These are phyloP conservation scores for Psilopsiagon aymara DNA, from an alignment of 2,113 vertebrate genomes.

Conservation along the genomic window DNA sequence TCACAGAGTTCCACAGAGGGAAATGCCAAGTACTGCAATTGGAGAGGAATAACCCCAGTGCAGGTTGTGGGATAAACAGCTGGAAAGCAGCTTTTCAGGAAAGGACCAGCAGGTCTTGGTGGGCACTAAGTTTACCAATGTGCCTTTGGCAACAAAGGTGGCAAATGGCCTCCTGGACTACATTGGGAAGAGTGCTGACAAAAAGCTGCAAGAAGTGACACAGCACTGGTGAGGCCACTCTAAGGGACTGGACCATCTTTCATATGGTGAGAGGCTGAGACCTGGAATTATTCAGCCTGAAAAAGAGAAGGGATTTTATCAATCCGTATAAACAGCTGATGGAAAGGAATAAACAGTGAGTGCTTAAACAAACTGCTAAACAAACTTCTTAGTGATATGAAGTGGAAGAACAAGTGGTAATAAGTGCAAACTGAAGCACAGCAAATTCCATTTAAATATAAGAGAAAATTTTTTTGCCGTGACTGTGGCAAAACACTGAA, in stretches of 20 bases:
- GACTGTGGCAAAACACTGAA: background rate
- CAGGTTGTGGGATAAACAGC: background rate
- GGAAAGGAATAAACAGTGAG: background rate
- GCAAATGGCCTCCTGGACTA: background rate
- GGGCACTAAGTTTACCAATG: background rate
- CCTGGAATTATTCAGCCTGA: background rate
- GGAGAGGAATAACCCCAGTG: background rate
- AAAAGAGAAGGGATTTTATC: background rate
- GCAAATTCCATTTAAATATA: background rate
- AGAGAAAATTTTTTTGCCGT: background rate
- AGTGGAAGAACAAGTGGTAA: background rate
- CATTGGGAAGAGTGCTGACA: background rate
- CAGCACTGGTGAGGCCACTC: background rate
- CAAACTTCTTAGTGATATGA: background rate
- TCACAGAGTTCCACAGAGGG: background rate
- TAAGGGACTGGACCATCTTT: background rate
- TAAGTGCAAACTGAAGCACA: background rate
- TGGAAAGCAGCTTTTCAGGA: background rate
- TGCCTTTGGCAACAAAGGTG: background rate
- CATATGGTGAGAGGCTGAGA: background rate
- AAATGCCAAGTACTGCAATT: background rate
- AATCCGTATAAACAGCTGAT: background rate
- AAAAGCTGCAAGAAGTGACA: background rate
- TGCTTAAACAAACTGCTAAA: too few relatives aligned
- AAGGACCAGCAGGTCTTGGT: background rate